phyloP scores from a whole-genome alignment of 1,140 invertebrate species.

The Lepidurus couesii region DNA sequence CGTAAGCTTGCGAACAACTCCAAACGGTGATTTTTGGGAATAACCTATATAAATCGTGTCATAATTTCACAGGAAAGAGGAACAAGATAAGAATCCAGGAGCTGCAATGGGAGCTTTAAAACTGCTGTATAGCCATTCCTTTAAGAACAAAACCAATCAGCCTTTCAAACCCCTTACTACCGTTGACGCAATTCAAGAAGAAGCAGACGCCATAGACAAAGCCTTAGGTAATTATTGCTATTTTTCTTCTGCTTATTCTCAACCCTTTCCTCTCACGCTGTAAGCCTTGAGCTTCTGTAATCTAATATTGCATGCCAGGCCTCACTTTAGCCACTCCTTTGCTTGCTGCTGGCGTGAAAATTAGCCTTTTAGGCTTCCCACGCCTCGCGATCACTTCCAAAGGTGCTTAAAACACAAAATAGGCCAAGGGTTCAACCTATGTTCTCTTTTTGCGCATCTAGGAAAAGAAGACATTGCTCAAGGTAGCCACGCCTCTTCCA shows the following conservation, averaged over 20 bases:
- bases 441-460: not conserved
- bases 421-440: not conserved
- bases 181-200: conserved; percentile 65
- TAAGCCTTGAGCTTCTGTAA: conserved; percentile 18
- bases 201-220: conserved; percentile 69
- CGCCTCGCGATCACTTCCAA: not conserved
- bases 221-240: conserved; percentile 22
- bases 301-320: conserved; percentile 27
- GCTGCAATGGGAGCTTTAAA: conserved; percentile 86
- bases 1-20: conserved; percentile 45
- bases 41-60: not conserved
- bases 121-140: conserved; percentile 75
- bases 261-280: not conserved
- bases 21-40: not conserved
- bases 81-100: conserved; percentile 85
- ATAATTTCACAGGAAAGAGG: conserved; percentile 50
- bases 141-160: conserved; percentile 64
- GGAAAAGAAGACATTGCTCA: not conserved
- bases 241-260: not conserved
- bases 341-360: conserved; percentile 34
- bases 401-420: not conserved
- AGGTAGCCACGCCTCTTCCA: not conserved
- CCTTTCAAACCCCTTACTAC: conserved; percentile 72
- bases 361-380: conserved; percentile 28
- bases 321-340: conserved; percentile 27